Evolutionary conservation across 2,888 invertebrate genomes (phyloP), one percentile per base, ranked within the genome.

Genomic region (Hedya salicella): DNA sequence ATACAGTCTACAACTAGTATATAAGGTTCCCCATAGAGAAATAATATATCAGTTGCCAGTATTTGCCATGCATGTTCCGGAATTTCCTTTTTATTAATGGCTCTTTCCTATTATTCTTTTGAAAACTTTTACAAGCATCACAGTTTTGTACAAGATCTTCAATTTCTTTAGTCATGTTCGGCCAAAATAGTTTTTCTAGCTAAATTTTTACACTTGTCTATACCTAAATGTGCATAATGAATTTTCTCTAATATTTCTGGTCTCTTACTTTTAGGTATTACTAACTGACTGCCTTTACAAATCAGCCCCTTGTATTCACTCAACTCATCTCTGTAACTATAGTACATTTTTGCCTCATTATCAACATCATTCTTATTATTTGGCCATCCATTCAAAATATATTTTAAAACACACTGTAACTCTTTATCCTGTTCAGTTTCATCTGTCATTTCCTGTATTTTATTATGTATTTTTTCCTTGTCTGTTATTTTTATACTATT

Each of bases 151-250:
- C 21, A 9, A 21, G 0, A 48, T 48, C 48, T 21, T 48, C 48
- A 13, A 48, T 48, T 48, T 48, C 48, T 48, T 48, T 48, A 13
- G 48, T 19, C 48, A 48, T 48, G 21, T 48, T 48, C 3, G 48
- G 48, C 48, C 48, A 48, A 21, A 48, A 48, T 21, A 4, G 48
- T 21, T 48, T 48, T 48, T 21, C 48, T 48, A 13, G 48, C 48
- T 21, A 48, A 13, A 21, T 19, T 1, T 21, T 48, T 48, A 13
- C 48, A 48, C 21, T n/a, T n/a, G n/a, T n/a, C n/a, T n/a, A 48
- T 21, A 3, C 48, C 48, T 21, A 48, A 48, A n/a, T 48, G 48
- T 48, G 48, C 48, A 48, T 48, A 48, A 21, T 48, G 48, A 48
- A 48, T 25, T 25, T 25, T 25, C 4, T 25, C 21, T 13, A 48